Evolutionary conservation across 1,140 invertebrate genomes (phyloP).

Genomic region (Homarus americanus): DNA sequence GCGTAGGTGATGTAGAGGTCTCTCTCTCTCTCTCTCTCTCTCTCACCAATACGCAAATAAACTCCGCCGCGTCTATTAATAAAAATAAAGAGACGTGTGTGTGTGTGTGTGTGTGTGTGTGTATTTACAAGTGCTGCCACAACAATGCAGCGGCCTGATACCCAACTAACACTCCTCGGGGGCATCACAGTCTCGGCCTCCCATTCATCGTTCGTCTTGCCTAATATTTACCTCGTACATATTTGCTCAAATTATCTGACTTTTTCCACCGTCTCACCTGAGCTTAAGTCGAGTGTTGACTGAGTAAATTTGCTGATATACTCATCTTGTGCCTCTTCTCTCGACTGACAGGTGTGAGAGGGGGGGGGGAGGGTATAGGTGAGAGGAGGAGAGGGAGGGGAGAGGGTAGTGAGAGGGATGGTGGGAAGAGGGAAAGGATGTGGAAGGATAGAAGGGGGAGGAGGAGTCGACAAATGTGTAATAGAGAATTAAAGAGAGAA

Average conservation of each 20-base stretch:
- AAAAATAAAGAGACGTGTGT: not conserved
- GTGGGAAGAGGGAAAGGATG: not conserved
- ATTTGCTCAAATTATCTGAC: conserved; percentile 44
- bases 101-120: too few relatives aligned
- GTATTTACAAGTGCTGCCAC: conserved; percentile 1
- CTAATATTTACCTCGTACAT: not conserved
- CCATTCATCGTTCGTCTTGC: not conserved
- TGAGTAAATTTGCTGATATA: conserved; percentile 20
- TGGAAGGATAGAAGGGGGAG: not conserved
- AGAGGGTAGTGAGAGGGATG: not conserved
- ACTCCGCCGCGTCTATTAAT: too few relatives aligned
- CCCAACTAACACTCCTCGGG: not conserved
- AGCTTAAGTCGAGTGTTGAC: conserved; percentile 24
- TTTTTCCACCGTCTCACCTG: conserved; percentile 2
- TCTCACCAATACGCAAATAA: too few relatives aligned
- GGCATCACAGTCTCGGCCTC: not conserved
- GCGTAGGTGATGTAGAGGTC: too few relatives aligned
- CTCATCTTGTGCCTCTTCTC: not conserved
- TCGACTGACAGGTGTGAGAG: conserved; percentile 22
- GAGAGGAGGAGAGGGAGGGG: not conserved
- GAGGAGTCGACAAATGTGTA: not conserved
- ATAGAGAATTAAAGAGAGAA: too few relatives aligned
- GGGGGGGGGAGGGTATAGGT: not conserved
- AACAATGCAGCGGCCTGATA: not conserved
- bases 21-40: not conserved